A percentile compares a stretch with the other conserved stretches of the same genome.
phyloP scores from a whole-genome alignment of 1,140 invertebrate genomes.

The Philopotamus ludificatus region DNA sequence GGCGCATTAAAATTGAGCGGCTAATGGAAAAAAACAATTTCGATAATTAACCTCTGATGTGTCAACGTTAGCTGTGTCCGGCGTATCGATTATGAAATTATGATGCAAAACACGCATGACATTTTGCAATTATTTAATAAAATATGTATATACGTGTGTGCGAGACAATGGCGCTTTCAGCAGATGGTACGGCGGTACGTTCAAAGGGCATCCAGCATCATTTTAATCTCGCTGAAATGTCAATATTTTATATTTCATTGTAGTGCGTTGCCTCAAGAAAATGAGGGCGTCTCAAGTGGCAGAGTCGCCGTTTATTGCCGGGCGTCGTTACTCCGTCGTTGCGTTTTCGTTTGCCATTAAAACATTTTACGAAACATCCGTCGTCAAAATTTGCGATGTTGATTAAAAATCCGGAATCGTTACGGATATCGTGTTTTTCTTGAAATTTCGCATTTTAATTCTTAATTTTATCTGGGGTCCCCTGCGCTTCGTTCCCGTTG shows the following conservation, averaged over 20 bases:
- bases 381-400: neutral
- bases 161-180: too few species aligned
- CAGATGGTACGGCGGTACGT: too few species aligned
- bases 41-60: constrained; percentile 6
- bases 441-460: neutral
- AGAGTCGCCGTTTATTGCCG: neutral
- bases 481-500: neutral
- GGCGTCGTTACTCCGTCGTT: neutral
- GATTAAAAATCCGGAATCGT: neutral
- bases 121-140: too few species aligned
- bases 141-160: too few species aligned
- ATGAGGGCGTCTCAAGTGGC: neutral
- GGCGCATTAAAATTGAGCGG: constrained; percentile 13
- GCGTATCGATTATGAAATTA: too few species aligned
- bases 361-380: neutral
- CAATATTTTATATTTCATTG: too few species aligned
- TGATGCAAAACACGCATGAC: too few species aligned
- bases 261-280: neutral
- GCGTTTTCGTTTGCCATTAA: constrained; percentile 5
- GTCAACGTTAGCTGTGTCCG: neutral
- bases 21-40: constrained; percentile 11
- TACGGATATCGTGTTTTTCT: neutral
- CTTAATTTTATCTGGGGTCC: neutral
- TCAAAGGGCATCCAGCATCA: too few species aligned
- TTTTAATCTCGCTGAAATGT: too few species aligned